These are phyloP conservation scores for Neodiprion fabricii DNA, from an alignment of 1,140 invertebrate species.

Conservation along the genomic window DNA sequence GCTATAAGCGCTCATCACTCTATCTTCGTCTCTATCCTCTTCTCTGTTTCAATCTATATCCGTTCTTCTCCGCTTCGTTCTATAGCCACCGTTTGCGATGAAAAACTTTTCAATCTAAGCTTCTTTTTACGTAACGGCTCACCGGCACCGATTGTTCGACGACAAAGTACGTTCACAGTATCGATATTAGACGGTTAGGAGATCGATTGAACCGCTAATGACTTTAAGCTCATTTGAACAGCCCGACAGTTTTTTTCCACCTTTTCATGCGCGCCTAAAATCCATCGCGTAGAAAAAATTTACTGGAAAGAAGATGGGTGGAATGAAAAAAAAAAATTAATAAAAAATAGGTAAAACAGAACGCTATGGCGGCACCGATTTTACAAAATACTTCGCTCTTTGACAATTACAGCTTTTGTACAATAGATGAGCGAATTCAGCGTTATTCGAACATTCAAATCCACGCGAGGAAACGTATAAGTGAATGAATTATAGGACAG, in stretches of 20 bases:
- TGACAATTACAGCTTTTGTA: no score
- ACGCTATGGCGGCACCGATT: no score
- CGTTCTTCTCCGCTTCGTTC: not conserved
- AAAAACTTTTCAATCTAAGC: slow-evolving; percentile 3
- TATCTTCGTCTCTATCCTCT: not conserved
- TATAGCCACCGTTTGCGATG: not conserved
- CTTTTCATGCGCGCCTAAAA: no score
- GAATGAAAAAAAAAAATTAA: no score
- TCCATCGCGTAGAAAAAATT: no score
- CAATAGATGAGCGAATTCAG: no score
- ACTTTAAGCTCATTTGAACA: slow-evolving; percentile 1
- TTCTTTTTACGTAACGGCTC: not conserved
- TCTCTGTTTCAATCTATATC: not conserved
- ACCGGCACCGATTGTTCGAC: not conserved
- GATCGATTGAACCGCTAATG: not conserved
- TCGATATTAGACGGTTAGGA: not conserved
- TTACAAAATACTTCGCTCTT: no score
- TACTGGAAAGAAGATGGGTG: no score
- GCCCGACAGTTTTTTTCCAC: not conserved
- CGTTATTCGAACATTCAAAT: no score
- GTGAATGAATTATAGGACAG: no score
- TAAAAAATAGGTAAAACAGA: no score
- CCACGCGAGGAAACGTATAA: no score
- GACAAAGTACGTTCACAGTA: slow-evolving; percentile 2
- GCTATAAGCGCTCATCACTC: not conserved